A percentile compares a stretch with the other conserved stretches of the same genome.
Conservation (phyloP, 2,113 vertebrate genomes). For the Hippocampus comes region DNA sequence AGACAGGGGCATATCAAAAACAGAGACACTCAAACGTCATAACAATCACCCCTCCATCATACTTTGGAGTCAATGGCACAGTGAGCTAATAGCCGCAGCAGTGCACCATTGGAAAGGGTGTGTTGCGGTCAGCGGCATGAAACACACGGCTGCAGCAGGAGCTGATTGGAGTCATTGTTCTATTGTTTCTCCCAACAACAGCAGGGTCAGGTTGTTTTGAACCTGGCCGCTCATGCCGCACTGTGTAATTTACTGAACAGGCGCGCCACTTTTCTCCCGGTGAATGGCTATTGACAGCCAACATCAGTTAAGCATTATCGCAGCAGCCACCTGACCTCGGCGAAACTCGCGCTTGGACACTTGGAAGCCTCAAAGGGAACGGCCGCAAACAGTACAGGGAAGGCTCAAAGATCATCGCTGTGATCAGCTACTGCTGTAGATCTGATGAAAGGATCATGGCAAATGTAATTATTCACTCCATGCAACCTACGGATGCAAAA, state of each 20-base stretch:
- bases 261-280: slow-evolving; percentile 62
- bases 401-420: background rate
- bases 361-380: slow-evolving; percentile 25
- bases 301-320: slow-evolving; percentile 64
- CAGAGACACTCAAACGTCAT: slow-evolving; percentile 48
- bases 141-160: slow-evolving; percentile 57
- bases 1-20: slow-evolving; percentile 24
- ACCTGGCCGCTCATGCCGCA: slow-evolving; percentile 53
- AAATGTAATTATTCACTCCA: background rate
- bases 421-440: background rate
- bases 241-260: slow-evolving; percentile 73
- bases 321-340: slow-evolving; percentile 57
- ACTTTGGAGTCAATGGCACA: slow-evolving; percentile 54
- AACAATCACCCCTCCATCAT: slow-evolving; percentile 65
- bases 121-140: slow-evolving; percentile 60
- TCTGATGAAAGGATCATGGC: background rate
- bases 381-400: background rate
- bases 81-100: slow-evolving; percentile 62
- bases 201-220: slow-evolving; percentile 64
- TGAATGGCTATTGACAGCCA: slow-evolving; percentile 70
- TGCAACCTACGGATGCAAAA: background rate
- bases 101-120: slow-evolving; percentile 59
- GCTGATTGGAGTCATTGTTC: slow-evolving; percentile 73
- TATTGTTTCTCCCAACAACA: slow-evolving; percentile 68
- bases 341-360: slow-evolving; percentile 32